Base-by-base conservation (phyloP, 2,888 invertebrate genomes). In the Metopia argyrocephala region DNA sequence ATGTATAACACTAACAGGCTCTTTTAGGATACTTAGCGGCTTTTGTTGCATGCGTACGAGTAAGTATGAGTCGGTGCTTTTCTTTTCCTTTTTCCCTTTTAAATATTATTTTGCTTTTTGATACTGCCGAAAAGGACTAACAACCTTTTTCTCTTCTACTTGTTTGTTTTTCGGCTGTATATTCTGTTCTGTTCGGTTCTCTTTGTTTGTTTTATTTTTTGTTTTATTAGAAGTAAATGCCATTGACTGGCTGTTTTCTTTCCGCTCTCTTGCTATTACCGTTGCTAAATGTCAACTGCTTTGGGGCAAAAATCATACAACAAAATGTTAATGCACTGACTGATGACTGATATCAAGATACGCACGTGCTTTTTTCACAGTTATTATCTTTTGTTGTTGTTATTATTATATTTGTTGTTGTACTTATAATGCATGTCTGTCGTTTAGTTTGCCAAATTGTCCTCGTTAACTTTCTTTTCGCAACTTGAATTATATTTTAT, bases 291-390 rank as follows among this genome's bases (percentile, higher is more conserved):
- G 79, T 68, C 76, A 76, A 76, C 28, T 5, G 71, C 76, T 76
- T 28, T 46, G 25, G 68, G 68, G 79, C 76, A 31, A 68, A 76
- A 80, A 80, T 80, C 68, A 79, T 57, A 76, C 76, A 76, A 76
- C 62, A 73, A 79, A 75, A 71, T 57, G 66, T 76, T 79, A 70
- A 70, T 21, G 75, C 57, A 45, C 65, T 54, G 46, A 74, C 64
- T 50, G 45, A 69, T 74, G 45, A 4, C 7, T 27, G 68, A 21
- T 20, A 12, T 12, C 38, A 9, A 38, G 38, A 59, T 76, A 76
- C 76, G 71, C 76, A 80, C 79, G 79, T 80, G 79, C 66, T 79
- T 80, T 76, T 80, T 66, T 45, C 54, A 31, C 45, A 59, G 66
- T 76, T 66, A 56, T 7, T 31, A 28, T 5, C 5, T 20, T 56